These are phyloP conservation scores for Gymnorhina tibicen DNA, from an alignment of 2,113 vertebrate species.

Conservation along the genomic window DNA sequence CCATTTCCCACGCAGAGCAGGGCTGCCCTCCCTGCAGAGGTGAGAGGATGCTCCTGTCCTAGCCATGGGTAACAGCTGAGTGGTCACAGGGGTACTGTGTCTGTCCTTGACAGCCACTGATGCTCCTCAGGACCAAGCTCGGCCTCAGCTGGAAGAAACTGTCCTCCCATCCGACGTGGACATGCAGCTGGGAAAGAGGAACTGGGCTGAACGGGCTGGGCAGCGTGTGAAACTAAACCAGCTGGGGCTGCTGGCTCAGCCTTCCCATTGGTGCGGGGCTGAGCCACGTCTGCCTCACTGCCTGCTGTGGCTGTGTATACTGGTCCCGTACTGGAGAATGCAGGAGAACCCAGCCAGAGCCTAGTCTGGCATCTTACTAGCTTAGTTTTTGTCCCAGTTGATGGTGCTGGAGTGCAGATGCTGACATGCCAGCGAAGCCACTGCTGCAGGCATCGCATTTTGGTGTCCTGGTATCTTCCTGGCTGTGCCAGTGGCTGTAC, in stretches of 20 bases:
- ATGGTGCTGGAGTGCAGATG: not conserved
- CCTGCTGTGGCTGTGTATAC: not conserved
- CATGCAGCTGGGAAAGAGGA: not conserved
- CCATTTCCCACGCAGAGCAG: not conserved
- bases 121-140: not conserved
- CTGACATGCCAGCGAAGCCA: not conserved
- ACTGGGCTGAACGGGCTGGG: not conserved
- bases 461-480: not conserved
- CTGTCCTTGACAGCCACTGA: not conserved
- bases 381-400: not conserved
- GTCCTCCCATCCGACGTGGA: not conserved
- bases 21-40: not conserved
- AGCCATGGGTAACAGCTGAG: not conserved
- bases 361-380: not conserved
- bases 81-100: not conserved
- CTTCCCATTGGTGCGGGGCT: not conserved
- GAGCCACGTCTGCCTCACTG: not conserved
- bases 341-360: not conserved
- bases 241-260: not conserved
- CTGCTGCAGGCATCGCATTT: rapidly evolving
- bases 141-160: not conserved
- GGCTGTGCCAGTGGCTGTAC: not conserved
- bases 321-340: not conserved
- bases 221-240: not conserved
- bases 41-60: not conserved